Evolutionary conservation across 2,113 vertebrate genomes (phyloP), one percentile per base, ranked within the genome.

Genomic region (Psilopsiagon aymara): DNA sequence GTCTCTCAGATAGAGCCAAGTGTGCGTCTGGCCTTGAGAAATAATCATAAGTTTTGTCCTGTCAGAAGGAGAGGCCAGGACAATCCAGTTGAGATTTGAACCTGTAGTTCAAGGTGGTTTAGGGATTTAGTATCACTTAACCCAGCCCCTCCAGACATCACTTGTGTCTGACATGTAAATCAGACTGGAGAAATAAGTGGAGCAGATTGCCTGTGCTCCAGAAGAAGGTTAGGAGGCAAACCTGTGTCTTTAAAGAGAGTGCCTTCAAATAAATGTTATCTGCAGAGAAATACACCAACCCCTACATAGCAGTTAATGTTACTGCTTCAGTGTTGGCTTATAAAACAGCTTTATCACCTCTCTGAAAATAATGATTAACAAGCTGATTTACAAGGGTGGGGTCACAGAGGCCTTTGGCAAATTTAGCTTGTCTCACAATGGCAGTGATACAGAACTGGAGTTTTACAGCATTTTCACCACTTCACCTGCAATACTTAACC

Each of bases 341-440:
- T 96, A 96, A 96, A 96, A 90, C 88, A 94, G 27, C 77, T 91
- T 96, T 97, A 96, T 96, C 90, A 1, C 81, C 47, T 75, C 69
- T 85, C 7, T 82, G 77, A 90, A 4, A 19, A 97, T 97, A 97
- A 97, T 97, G 96, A 97, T 97, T 97, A 97, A 97, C 97, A 92
- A 91, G 37, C 89, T 91, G 93, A 95, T 96, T 93, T 97, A 92
- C 91, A 92, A 97, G 89, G 96, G 96, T 89, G 94, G 89, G 82
- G 96, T 97, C 80, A 92, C 82, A 90, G 64, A 96, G 80, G 82
- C 86, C 46, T 94, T 92, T 88, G 59, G 80, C 88, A 87, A 60
- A 82, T 88, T 87, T 68, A 83, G 69, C 37, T 93, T 94, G 77
- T 95, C 87, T 95, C 67, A 44, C 80, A 51, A 86, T 78, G 80